phyloP scores from a whole-genome alignment of 2,888 invertebrate species.

The Nudaria mundana region DNA sequence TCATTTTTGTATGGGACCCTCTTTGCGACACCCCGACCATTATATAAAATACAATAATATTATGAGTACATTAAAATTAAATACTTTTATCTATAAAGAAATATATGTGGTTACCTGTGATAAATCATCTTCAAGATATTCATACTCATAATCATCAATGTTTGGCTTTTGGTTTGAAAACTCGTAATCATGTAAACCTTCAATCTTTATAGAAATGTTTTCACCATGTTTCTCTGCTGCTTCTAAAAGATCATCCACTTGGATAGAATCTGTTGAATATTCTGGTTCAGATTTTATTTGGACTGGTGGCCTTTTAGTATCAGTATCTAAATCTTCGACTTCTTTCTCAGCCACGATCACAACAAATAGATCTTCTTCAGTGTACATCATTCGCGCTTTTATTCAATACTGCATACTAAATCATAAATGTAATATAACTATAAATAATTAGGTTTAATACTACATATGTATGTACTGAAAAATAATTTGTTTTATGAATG shows the following conservation, averaged over 20 bases:
- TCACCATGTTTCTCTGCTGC: conserved; percentile 42
- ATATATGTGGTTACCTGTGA: conserved; percentile 5
- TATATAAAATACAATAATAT: too few relatives aligned
- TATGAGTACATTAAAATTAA: too few relatives aligned
- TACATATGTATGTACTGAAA: too few relatives aligned
- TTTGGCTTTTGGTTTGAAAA: too few relatives aligned
- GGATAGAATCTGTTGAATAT: conserved; percentile 10
- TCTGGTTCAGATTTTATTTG: conserved; percentile 36
- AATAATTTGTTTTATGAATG: too few relatives aligned
- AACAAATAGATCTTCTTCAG: conserved; percentile 39
- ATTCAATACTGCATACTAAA: conserved; percentile 2
- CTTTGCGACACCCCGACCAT: too few relatives aligned
- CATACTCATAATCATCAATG: conserved; percentile 8
- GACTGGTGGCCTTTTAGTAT: conserved; percentile 10
- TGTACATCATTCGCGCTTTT: conserved; percentile 23
- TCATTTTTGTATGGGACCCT: too few relatives aligned
- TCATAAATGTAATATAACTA: too few relatives aligned
- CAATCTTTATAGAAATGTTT: conserved; percentile 26
- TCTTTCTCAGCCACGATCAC: conserved; percentile 33
- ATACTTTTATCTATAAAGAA: too few relatives aligned
- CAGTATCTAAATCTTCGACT: too few relatives aligned
- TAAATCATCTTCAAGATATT: conserved; percentile 22
- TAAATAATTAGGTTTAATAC: too few relatives aligned
- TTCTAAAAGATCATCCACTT: conserved; percentile 38
- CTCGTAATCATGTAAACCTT: conserved; percentile 11